Base-by-base conservation (phyloP, 2,113 vertebrate species). In the Anarrhichthys ocellatus region DNA sequence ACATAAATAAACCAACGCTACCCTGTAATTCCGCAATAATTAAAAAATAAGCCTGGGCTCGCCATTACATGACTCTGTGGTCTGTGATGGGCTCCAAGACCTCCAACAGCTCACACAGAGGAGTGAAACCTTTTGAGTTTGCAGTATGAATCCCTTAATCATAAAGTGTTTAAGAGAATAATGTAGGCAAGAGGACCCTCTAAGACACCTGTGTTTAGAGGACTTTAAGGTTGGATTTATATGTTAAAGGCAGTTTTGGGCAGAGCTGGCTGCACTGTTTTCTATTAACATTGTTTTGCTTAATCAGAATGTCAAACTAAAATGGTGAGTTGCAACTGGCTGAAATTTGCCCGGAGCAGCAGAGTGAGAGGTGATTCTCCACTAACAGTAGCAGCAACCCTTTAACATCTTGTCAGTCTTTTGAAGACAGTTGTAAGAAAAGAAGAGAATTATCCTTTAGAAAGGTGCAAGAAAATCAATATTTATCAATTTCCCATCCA, bases 11-110 rank as follows among this genome's bases (percentile, higher is more conserved):
- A 93, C 89, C 59, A 83, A 61, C 73, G 83, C 85, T 91, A 89
- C 82, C 82, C 88, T 83, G 79, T 93, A 94, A 94, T 94, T 94
- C 92, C 86, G 65, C 71, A 76, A 88, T 94, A 93, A 94, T 95
- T 93, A 94, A 94, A 94, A 93, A 94, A 89, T 84, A 93, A 93
- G 89, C 86, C 84, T 44, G 67, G 34, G 76, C 73, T 87, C 81
- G 76, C 86, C 75, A 93, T 84, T 80, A 86, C 83, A 86, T 79
- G 67, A 83, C 78, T 76, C 42, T 7, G 40, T 80, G 78, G 84
- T 73, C 87, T 85, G 65, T 36, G 59, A 56, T 76, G 66, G 68
- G 81, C 76, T 88, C 61, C 80, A 73, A 61, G 70, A 73, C 85
- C 80, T 81, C 86, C 10, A 76, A 80, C 24, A 71, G 73, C 82